Percentiles rank a stretch among this genome's conserved stretches.
Conservation (phyloP, 2,888 invertebrate genomes). For the Itoplectis maculator region DNA sequence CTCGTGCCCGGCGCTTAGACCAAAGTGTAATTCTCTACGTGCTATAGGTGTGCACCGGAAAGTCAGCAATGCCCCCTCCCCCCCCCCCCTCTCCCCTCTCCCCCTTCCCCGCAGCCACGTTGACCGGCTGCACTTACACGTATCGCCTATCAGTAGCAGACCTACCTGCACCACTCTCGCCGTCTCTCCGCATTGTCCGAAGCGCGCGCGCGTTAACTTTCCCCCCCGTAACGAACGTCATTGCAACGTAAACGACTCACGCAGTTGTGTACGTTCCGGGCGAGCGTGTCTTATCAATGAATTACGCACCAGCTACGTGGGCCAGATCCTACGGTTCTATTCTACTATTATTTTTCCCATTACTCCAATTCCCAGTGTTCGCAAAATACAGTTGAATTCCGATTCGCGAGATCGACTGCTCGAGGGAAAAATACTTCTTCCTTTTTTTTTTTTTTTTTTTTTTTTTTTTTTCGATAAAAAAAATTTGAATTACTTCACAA, state of each 20-base stretch:
- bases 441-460: conserved; percentile 44
- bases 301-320: not conserved
- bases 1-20: not conserved
- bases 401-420: no score
- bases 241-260: conserved; percentile 31
- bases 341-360: no score
- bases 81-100: no score
- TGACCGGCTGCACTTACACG: not conserved
- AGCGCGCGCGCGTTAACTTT: conserved; percentile 38
- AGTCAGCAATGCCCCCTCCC: no score
- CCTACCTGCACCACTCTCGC: not conserved
- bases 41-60: conserved; percentile 20
- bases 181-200: conserved; percentile 41
- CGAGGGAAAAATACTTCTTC: not conserved
- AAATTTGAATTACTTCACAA: no score
- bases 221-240: conserved; percentile 34
- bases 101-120: not conserved
- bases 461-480: no score
- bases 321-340: no score
- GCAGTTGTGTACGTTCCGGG: conserved; percentile 13
- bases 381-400: no score
- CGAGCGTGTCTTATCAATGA: conserved; percentile 1
- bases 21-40: not conserved
- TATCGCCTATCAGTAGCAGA: not conserved
- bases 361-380: no score